A percentile compares a stretch with the other conserved stretches of the same genome.
phyloP scores from a whole-genome alignment of 2,797 vertebrate species.

The Meriones psammophilus region DNA sequence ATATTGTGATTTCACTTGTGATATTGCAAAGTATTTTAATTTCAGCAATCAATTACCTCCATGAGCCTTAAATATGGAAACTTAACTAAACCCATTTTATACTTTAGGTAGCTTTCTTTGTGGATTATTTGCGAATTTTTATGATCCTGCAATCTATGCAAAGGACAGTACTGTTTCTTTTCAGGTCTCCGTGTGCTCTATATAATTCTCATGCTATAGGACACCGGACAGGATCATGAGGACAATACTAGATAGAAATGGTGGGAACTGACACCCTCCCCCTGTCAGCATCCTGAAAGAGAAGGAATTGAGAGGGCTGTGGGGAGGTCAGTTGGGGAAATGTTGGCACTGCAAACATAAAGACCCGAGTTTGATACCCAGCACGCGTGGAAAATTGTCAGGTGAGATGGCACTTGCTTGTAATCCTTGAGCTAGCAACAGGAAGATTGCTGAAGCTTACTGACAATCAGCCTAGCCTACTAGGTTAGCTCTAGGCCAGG shows the following conservation, averaged over 20 bases:
- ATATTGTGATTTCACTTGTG: not conserved
- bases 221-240: not conserved
- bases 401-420: not conserved
- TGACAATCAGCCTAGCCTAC: not conserved
- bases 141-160: not conserved
- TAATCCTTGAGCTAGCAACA: too few species aligned
- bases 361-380: not conserved
- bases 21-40: not conserved
- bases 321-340: not conserved
- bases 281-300: not conserved
- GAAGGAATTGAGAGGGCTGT: not conserved
- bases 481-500: not conserved
- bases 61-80: not conserved
- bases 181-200: not conserved
- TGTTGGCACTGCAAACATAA: not conserved
- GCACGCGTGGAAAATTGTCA: not conserved
- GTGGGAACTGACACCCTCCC: not conserved
- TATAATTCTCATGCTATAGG: not conserved
- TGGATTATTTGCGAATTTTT: not conserved
- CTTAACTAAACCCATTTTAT: slow-evolving; percentile 1
- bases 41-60: slow-evolving; percentile 14
- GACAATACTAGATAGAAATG: not conserved
- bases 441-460: not conserved
- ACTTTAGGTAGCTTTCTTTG: not conserved
- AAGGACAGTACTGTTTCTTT: slow-evolving; percentile 4